Base-by-base conservation (phyloP, 2,888 invertebrate genomes). In the Beris chalybata region DNA sequence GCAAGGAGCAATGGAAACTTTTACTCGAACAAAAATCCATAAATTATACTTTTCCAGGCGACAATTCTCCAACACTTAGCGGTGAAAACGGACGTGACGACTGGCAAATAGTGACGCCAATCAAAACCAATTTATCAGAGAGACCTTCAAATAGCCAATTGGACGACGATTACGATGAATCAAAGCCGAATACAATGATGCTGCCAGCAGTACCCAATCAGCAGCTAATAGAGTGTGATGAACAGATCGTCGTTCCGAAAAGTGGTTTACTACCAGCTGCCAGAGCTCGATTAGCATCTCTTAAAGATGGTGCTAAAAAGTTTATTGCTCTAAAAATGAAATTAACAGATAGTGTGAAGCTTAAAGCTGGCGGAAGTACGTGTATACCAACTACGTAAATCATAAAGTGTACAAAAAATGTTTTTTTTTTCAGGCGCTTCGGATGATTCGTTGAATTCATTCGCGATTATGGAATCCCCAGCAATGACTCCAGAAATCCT, bases 1-100 rank as follows among this genome's bases (percentile, higher is more conserved):
- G 87, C 71, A 87, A 87, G 45, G 87, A 89, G 70, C 94, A 95
- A 76, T 94, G 92, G 89, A 89, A 91, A 72, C 80, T 95, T 67
- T 80, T 93, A 38, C 80, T 95, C 64, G 94, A 95, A 77, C 90
- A 92, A 75, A 86, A 89, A 71, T 86, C 88, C 3, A 86, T 85
- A 71, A 87, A 87, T 61, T 92, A 90, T 76, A 86, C 87, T 59
- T 92, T 90, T 86, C 86, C 87, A 0, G 79, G 79, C 0, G 80
- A 80, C 61, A 76, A 76, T 57, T 79, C 80, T 7, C 78, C 79
- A 7, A 64, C 72, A 2, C 54, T 70, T 13, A 71, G 44, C 12
- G 50, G 44, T 15, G 54, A 76, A 70, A 63, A 48, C 32, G 55
- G 65, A 32, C 64, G 63, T 15, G 71, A 71, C 4, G 78, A 79